Evolutionary conservation across 2,888 invertebrate species (phyloP).

Genomic region (Chloroclysta siterata): DNA sequence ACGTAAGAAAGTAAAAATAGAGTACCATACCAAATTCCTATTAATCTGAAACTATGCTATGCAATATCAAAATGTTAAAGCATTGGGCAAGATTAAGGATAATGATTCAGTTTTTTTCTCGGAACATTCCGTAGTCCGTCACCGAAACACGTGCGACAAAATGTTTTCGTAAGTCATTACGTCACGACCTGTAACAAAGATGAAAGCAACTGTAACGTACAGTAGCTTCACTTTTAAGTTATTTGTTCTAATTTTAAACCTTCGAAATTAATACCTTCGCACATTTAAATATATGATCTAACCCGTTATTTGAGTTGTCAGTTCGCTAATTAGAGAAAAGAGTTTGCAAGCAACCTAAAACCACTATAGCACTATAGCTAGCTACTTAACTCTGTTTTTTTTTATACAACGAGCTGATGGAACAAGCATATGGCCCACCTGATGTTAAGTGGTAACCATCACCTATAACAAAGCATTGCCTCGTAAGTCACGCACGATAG

Average conservation of each 20-base stretch:
- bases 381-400: no score
- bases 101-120: constrained; percentile 33
- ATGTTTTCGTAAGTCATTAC: constrained; percentile 54
- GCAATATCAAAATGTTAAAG: background rate
- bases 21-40: background rate
- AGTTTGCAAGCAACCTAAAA: no score
- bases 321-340: no score
- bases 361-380: no score
- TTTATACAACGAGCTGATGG: no score
- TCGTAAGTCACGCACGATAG: no score
- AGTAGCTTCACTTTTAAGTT: background rate
- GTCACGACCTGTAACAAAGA: constrained; percentile 54
- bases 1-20: background rate
- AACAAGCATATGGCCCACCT: no score
- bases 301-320: no score
- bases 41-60: background rate
- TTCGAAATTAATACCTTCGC: no score
- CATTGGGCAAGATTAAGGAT: constrained; percentile 16
- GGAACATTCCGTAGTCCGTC: constrained; percentile 38
- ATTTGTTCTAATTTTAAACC: background rate
- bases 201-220: background rate
- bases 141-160: constrained; percentile 59
- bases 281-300: no score
- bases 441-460: no score
- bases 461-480: no score